These are phyloP conservation scores for Acanthiza pusilla DNA, from an alignment of 2,797 vertebrate genomes.

Conservation along the genomic window DNA sequence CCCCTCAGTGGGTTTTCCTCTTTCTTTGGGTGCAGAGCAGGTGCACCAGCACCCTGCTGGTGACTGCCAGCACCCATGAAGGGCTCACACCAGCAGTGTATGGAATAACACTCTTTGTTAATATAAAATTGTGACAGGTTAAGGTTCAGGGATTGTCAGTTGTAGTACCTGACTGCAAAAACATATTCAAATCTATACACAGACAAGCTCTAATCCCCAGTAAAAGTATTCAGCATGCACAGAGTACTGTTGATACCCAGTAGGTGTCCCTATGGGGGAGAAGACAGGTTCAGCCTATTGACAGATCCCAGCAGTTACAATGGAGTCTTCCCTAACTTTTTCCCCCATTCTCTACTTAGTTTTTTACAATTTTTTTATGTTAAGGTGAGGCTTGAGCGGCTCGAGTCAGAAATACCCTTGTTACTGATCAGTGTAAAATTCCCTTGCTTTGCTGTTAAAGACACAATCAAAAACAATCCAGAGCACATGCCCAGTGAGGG, in stretches of 20 bases:
- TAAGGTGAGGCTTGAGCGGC: not conserved
- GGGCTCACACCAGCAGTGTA: not conserved
- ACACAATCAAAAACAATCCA: not conserved
- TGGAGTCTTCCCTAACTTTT: not conserved
- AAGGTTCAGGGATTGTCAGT: rapidly evolving
- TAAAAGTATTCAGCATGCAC: rapidly evolving
- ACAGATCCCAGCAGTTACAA: not conserved
- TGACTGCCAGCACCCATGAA: not conserved
- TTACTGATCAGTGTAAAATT: not conserved
- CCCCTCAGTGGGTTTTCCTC: not conserved
- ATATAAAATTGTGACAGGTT: not conserved
- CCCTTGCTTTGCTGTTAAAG: not conserved
- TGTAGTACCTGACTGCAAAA: not conserved
- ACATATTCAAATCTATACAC: not conserved
- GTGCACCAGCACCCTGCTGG: too few species aligned
- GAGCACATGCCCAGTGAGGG: too few species aligned
- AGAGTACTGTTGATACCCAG: not conserved
- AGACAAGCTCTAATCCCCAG: not conserved
- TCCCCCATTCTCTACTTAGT: not conserved
- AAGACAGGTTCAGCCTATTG: not conserved
- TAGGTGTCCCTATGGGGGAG: not conserved
- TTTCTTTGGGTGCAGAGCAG: too few species aligned
- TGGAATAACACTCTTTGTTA: not conserved
- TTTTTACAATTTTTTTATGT: not conserved
- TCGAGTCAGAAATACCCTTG: not conserved